Base-by-base conservation (phyloP, 2,113 vertebrate genomes). In the Clarias macrocephalus region DNA sequence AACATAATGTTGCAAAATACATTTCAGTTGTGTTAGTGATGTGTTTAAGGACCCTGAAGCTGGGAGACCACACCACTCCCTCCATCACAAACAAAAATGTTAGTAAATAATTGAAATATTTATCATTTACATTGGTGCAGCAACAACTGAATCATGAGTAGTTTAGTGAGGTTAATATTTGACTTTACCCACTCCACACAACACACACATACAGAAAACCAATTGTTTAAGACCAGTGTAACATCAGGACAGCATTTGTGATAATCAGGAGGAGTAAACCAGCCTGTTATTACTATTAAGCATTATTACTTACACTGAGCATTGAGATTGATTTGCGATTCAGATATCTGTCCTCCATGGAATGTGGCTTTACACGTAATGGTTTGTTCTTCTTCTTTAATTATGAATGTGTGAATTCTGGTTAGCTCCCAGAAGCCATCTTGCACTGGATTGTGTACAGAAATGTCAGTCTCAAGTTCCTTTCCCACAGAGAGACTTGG, bases 291-390 rank as follows among this genome's bases (percentile, higher is more conserved):
- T 16, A 33, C 33, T 33, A 33, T 33, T 18, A 81, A 21, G 42
- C 6, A 23, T 60, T 28, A 59, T 10, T 84, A 91, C 93, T 93
- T 65, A 93, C 93, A 94, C 88, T 93, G 90, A 65, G 90, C 89
- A 66, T 91, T 88, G 8, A 93, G 86, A 19, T 5, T 77, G 15
- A 89, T 80, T 52, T 92, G 81, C 23, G 72, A 88, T 25, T 77
- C 87, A 63, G 91, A 89, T 73, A 5, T 82, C 83, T 90, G 91
- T 60, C 92, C 90, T 16, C 89, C 88, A 23, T 12, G 82, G 84
- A 92, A 89, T 10, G 16, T 65, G 1, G 93, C 92, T 56, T 59
- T 85, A 73, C 93, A 94, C n/a, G 28, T 83, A 33, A 92, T 89
- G 8, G 21, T 87, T n/a, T 87, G 68, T 33, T 93, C 82, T 0